Evolutionary conservation across 2,113 vertebrate genomes (phyloP).

Genomic region (Hippocampus abdominalis): DNA sequence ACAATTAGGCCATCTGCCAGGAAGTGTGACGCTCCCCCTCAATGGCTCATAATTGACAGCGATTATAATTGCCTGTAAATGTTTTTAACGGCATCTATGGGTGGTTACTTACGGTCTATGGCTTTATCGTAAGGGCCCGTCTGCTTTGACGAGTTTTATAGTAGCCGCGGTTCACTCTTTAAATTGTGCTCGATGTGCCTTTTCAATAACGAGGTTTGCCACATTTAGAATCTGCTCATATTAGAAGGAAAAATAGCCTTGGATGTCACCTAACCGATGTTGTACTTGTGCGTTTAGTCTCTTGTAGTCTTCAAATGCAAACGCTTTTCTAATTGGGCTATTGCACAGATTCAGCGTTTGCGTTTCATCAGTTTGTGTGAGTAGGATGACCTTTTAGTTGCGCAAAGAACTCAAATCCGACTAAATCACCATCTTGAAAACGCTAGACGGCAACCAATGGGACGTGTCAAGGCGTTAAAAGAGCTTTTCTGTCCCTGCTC

Average conservation of each 20-base stretch:
- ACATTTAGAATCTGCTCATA: neutral
- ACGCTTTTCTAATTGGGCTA: neutral
- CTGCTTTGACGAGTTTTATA: neutral
- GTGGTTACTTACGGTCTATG: slow-evolving; percentile 9
- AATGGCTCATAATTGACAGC: slow-evolving; percentile 37
- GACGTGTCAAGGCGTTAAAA: neutral
- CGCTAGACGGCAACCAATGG: too few species aligned
- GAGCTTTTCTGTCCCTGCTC: neutral
- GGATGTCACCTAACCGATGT: neutral
- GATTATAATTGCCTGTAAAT: slow-evolving; percentile 11
- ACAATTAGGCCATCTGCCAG: slow-evolving; percentile 13
- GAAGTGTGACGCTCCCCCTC: slow-evolving; percentile 32
- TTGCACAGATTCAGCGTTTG: neutral
- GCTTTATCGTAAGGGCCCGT: slow-evolving; percentile 12
- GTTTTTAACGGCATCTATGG: slow-evolving; percentile 20
- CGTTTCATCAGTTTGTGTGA: neutral
- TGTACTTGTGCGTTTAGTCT: neutral
- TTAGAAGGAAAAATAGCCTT: neutral
- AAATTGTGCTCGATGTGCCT: neutral
- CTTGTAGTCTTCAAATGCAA: neutral
- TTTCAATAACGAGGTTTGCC: neutral
- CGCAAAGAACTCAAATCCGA: too few species aligned
- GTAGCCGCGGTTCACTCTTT: neutral
- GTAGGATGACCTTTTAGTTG: too few species aligned
- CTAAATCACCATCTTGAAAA: neutral